Evolutionary conservation across 2,113 vertebrate species (phyloP), one percentile per base, ranked within the genome.

Genomic region (Acinonyx jubatus): DNA sequence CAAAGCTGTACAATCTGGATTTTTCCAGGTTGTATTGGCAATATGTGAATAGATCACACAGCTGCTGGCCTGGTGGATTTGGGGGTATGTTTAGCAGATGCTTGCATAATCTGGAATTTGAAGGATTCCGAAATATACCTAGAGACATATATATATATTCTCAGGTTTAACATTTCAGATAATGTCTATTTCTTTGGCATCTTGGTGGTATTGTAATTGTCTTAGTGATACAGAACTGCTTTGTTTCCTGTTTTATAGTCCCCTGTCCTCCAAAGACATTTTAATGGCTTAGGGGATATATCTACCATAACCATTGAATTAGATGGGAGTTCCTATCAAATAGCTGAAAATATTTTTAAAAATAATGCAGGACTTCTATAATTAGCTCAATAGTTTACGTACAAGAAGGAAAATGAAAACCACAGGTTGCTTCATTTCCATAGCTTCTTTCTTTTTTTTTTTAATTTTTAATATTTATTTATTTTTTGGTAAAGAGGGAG

Each of bases 1-100:
- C 84, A 97, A 97, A 96, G 57, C 85, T 93, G 76, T 97, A 66
- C 92, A 98, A 95, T 98, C 98, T 97, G 73, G 84, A 63, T 89
- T 92, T 98, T 98, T 90, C 93, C 97, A 98, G 95, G 97, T 98
- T 98, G 94, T 78, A 36, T 0, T 95, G 79, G 85, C 90, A 98
- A 96, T 96, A 96, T 96, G 41, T 63, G 61, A 97, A 6, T 97
- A 98, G 94, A 86, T 98, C 91, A 81, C 83, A 63, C 87, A 98
- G 97, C 95, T 98, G 98, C 80, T 97, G 82, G 29, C 52, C 97
- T 81, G 78, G 63, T 85, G 94, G 66, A 41, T 91, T 94, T 23
- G n/a, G 86, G 91, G 50, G 18, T 3, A 52, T 93, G 89, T 83
- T 91, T 96, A 82, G 21, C 63, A 96, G 91, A 74, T 98, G 97